Conservation (phyloP, 2,797 vertebrate genomes). For the Chelon auratus region DNA sequence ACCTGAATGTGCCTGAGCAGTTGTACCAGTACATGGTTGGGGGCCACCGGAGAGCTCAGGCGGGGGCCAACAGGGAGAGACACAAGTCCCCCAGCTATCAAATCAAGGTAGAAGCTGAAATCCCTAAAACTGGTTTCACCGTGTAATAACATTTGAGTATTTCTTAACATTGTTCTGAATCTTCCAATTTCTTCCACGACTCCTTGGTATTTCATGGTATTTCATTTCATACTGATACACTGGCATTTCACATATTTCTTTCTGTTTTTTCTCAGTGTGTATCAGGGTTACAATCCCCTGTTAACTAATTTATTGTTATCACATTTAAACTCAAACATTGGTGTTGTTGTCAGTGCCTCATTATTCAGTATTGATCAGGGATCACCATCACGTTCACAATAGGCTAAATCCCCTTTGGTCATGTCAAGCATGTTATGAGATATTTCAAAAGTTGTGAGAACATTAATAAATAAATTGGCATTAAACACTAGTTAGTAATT, state of each 20-base stretch:
- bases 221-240: not conserved
- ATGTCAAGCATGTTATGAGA: not conserved
- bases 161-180: too few species aligned
- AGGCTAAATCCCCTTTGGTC: not conserved
- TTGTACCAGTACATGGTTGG: constrained; percentile 99
- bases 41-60: constrained; percentile 92
- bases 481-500: too few species aligned
- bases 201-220: too few species aligned
- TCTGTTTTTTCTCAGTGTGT: too few species aligned
- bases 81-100: constrained; percentile 99
- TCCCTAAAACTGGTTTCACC: not conserved
- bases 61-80: constrained; percentile 92
- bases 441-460: not conserved
- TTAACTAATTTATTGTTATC: too few species aligned
- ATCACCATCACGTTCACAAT: too few species aligned
- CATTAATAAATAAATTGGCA: too few species aligned
- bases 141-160: not conserved
- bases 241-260: not conserved
- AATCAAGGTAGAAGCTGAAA: constrained; percentile 88
- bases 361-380: too few species aligned
- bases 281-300: too few species aligned
- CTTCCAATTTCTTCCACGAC: too few species aligned
- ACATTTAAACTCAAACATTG: too few species aligned
- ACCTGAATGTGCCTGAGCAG: constrained; percentile 98
- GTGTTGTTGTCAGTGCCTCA: too few species aligned